phyloP scores from a whole-genome alignment of 2,888 invertebrate species.

The Habroteleia sp. region DNA sequence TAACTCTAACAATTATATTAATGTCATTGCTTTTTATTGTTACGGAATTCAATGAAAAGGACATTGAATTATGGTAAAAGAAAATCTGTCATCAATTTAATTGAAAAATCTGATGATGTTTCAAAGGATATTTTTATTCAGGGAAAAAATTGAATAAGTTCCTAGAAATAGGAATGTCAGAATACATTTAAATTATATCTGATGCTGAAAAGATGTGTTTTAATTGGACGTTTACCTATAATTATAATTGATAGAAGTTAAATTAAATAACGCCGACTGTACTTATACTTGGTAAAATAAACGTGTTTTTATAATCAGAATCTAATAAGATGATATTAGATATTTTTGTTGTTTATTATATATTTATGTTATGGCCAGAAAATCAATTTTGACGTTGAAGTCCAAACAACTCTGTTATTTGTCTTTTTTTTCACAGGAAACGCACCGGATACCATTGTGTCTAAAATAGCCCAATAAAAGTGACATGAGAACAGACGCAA shows the following conservation, averaged over 20 bases:
- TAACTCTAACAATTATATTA: constrained; percentile 45
- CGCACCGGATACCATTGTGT: constrained; percentile 22
- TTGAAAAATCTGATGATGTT: constrained; percentile 37
- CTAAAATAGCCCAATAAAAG: constrained; percentile 46
- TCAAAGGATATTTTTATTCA: constrained; percentile 50
- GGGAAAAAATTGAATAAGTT: constrained; percentile 36
- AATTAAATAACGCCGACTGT: constrained; percentile 2
- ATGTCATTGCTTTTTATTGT: constrained; percentile 38
- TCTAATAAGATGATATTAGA: constrained; percentile 5
- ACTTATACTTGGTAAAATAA: constrained; percentile 9
- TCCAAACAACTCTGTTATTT: constrained; percentile 18
- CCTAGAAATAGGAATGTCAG: constrained; percentile 33
- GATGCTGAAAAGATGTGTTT: constrained; percentile 26
- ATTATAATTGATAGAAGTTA: neutral
- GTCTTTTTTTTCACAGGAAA: constrained; percentile 24
- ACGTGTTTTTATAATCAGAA: constrained; percentile 21
- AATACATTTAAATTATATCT: constrained; percentile 15
- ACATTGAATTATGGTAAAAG: constrained; percentile 32
- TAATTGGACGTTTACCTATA: constrained; percentile 23
- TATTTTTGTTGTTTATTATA: constrained; percentile 8
- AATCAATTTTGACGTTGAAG: constrained; percentile 16
- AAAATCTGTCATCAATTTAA: constrained; percentile 34
- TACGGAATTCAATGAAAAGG: constrained; percentile 29
- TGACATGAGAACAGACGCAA: constrained; percentile 29
- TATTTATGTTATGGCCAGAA: no score